A percentile compares a stretch with the other conserved stretches of the same genome.
Evolutionary conservation across 1,140 invertebrate genomes (phyloP).

Genomic region (Sycophila sp.): DNA sequence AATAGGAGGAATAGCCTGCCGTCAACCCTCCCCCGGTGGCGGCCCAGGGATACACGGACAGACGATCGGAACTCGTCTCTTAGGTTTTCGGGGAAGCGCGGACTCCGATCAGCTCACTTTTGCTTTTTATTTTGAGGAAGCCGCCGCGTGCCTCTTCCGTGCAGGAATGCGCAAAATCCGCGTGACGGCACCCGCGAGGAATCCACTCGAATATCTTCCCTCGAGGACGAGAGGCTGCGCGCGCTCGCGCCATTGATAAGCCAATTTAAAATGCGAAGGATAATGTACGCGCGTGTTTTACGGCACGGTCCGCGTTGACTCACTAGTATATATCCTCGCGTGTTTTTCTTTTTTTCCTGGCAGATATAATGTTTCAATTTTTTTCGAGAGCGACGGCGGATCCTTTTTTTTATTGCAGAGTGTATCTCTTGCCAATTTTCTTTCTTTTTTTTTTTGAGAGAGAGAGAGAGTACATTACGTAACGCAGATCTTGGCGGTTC

Average conservation of each 20-base stretch:
- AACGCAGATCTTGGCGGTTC: background rate
- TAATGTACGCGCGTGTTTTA: constrained; percentile 11
- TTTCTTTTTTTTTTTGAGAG: background rate
- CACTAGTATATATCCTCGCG: background rate
- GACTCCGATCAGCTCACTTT: background rate
- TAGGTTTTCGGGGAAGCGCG: background rate
- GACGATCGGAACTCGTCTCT: background rate
- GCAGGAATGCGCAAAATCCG: background rate
- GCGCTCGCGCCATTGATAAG: constrained; percentile 10
- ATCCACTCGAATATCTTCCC: background rate
- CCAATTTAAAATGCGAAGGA: constrained; percentile 27
- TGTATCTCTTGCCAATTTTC: background rate
- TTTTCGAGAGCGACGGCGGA: background rate
- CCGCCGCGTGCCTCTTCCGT: background rate
- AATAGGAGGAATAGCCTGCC: constrained; percentile 6
- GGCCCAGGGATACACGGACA: background rate
- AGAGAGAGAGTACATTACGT: background rate
- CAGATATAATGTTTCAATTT: background rate
- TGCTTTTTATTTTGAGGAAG: background rate
- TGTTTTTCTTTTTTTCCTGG: background rate
- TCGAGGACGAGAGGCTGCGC: background rate
- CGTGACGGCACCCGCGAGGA: constrained; percentile 2
- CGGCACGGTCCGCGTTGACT: too few relatives aligned
- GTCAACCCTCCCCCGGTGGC: background rate
- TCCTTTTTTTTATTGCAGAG: background rate